Conservation (phyloP, 92 coral and sea anemone species). For the Meandrina meandrites region DNA sequence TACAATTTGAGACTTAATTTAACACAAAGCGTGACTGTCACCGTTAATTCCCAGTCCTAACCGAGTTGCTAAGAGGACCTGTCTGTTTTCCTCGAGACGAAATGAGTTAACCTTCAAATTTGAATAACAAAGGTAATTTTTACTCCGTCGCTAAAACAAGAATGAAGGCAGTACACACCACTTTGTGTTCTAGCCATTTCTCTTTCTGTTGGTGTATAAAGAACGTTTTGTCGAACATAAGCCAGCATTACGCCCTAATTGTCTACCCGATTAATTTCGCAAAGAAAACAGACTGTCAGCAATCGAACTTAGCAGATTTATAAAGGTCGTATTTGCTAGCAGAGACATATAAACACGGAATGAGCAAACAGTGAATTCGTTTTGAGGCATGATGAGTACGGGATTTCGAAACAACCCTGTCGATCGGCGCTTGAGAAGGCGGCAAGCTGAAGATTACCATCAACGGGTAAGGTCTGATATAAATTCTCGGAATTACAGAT, state of each 20-base stretch:
- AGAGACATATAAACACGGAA: conserved; percentile 21
- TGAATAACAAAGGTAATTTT: conserved; percentile 33
- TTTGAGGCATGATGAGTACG: conserved; percentile 4
- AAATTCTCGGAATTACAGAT: not conserved
- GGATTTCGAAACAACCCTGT: conserved; percentile 41
- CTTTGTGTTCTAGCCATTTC: conserved; percentile 1
- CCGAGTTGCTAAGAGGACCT: conserved; percentile 15
- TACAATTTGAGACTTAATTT: not conserved
- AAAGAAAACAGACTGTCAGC: not conserved
- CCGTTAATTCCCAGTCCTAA: conserved; percentile 18
- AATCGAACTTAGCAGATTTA: not conserved
- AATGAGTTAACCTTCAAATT: not conserved
- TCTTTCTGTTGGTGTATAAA: not conserved
- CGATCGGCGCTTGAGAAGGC: conserved; percentile 61
- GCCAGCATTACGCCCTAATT: not conserved
- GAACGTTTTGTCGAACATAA: not conserved
- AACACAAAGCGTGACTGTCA: not conserved
- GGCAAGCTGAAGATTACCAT: conserved; percentile 70
- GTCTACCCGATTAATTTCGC: not conserved
- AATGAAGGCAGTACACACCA: not conserved
- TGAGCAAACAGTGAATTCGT: conserved; percentile 4
- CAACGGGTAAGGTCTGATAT: conserved; percentile 56
- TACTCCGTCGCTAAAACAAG: conserved; percentile 37
- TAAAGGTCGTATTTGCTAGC: conserved; percentile 14
- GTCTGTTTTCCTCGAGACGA: conserved; percentile 24